A percentile compares a stretch with the other conserved stretches of the same genome.
Evolutionary conservation across 2,113 vertebrate species (phyloP).

Genomic region (Macquaria ambigua): DNA sequence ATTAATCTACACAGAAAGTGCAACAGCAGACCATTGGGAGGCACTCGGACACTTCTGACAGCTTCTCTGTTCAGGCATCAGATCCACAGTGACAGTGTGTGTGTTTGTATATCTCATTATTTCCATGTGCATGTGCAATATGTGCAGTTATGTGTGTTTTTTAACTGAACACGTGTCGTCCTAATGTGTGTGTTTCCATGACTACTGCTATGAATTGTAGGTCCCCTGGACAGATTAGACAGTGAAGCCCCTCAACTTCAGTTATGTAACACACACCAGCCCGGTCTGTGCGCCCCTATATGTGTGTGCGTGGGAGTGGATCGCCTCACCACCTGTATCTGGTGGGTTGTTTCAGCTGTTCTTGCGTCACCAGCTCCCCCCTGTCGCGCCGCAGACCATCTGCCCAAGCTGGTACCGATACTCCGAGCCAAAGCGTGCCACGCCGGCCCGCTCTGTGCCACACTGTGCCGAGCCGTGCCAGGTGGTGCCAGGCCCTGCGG

Average conservation of each 20-base stretch:
- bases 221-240: slow-evolving; percentile 9
- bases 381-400: slow-evolving; percentile 63
- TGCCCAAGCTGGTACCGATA: slow-evolving; percentile 49
- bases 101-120: slow-evolving; percentile 1
- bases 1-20: slow-evolving; percentile 18
- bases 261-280: slow-evolving; percentile 55
- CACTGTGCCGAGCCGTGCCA: not conserved
- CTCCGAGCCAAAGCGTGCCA: slow-evolving; percentile 40
- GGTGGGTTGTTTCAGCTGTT: slow-evolving; percentile 75
- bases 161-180: not conserved
- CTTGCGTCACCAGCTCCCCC: slow-evolving; percentile 52
- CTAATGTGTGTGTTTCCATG: slow-evolving; percentile 57
- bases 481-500: not conserved
- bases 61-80: slow-evolving; percentile 8
- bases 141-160: not conserved
- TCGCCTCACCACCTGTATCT: slow-evolving; percentile 62
- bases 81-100: not conserved
- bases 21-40: slow-evolving; percentile 63
- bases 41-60: slow-evolving; percentile 58
- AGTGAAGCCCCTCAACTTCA: slow-evolving; percentile 26
- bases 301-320: slow-evolving; percentile 49
- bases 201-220: slow-evolving; percentile 28
- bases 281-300: slow-evolving; percentile 11
- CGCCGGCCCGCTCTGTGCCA: not conserved
- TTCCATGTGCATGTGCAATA: not conserved